Percentiles rank a stretch among this genome's conserved stretches.
phyloP scores from a whole-genome alignment of 2,797 vertebrate species.

The Caiman crocodilus region DNA sequence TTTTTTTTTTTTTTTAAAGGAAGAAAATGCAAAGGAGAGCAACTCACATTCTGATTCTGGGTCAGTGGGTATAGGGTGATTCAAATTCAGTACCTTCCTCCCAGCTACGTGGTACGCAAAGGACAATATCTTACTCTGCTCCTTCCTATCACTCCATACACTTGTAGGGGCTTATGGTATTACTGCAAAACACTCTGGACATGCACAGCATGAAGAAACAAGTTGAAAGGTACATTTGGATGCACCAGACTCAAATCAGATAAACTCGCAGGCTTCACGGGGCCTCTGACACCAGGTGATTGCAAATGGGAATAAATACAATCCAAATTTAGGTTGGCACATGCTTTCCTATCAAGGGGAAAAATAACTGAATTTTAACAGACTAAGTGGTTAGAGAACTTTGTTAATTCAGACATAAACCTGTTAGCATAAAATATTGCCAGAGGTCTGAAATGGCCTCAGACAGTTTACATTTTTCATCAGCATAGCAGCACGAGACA shows the following conservation, averaged over 20 bases:
- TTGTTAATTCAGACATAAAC: conserved; percentile 77
- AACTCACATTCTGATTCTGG: conserved; percentile 54
- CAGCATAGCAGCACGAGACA: conserved; percentile 56
- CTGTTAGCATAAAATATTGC: conserved; percentile 76
- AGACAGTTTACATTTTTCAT: conserved; percentile 74
- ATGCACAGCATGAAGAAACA: conserved; percentile 74
- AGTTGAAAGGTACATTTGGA: conserved; percentile 61
- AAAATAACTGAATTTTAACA: conserved; percentile 68
- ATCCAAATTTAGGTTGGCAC: conserved; percentile 71
- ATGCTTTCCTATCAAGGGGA: conserved; percentile 55
- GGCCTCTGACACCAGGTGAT: conserved; percentile 63
- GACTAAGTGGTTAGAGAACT: conserved; percentile 72
- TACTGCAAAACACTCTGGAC: conserved; percentile 65
- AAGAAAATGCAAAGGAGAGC: neutral
- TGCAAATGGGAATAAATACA: conserved; percentile 67
- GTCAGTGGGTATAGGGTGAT: conserved; percentile 53
- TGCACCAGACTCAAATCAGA: conserved; percentile 71
- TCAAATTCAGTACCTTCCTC: conserved; percentile 71
- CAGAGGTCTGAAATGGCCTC: conserved; percentile 67
- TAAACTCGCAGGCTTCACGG: conserved; percentile 64
- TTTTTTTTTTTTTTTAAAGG: neutral
- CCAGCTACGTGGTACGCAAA: conserved; percentile 31
- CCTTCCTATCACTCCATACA: conserved; percentile 67
- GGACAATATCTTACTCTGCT: conserved; percentile 51
- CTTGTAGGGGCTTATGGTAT: conserved; percentile 72